phyloP scores from a whole-genome alignment of 2,113 vertebrate species.

The Gnathonemus longibarbis region DNA sequence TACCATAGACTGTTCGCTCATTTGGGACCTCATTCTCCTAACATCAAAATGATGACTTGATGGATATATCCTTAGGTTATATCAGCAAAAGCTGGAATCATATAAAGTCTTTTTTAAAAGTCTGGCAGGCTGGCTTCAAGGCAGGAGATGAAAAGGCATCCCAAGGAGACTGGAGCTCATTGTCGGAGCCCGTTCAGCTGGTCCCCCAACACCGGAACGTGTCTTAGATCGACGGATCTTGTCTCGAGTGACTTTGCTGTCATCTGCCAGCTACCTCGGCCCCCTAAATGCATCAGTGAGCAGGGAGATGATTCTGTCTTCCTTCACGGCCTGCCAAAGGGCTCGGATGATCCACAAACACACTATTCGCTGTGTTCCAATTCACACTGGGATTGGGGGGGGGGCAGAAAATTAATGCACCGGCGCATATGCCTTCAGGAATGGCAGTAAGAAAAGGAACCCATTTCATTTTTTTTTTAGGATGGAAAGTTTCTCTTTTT shows the following conservation, averaged over 20 bases:
- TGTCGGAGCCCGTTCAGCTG: constrained; percentile 11
- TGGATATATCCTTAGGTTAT: constrained; percentile 16
- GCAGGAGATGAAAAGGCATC: constrained; percentile 15
- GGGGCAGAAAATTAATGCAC: background rate
- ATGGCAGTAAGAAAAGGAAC: background rate
- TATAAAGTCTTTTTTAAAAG: constrained; percentile 4
- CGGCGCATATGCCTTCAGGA: background rate
- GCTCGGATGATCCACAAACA: constrained; percentile 12
- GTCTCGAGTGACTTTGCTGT: constrained; percentile 21
- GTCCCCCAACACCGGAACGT: constrained; percentile 15
- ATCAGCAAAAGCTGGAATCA: background rate
- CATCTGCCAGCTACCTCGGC: constrained; percentile 15
- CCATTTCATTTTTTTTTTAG: background rate
- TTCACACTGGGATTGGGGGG: background rate
- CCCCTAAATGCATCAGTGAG: constrained; percentile 15
- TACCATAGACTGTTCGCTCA: background rate
- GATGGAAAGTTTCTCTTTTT: background rate
- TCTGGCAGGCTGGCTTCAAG: constrained; percentile 10
- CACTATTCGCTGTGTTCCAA: background rate
- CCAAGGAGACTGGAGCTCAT: constrained; percentile 19
- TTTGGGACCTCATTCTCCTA: background rate
- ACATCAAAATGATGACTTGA: constrained; percentile 4
- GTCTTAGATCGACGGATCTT: constrained; percentile 21
- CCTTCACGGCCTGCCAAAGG: constrained; percentile 13
- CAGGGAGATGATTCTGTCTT: constrained; percentile 19